phyloP scores from a whole-genome alignment of 2,113 vertebrate species.

The Mellivora capensis region DNA sequence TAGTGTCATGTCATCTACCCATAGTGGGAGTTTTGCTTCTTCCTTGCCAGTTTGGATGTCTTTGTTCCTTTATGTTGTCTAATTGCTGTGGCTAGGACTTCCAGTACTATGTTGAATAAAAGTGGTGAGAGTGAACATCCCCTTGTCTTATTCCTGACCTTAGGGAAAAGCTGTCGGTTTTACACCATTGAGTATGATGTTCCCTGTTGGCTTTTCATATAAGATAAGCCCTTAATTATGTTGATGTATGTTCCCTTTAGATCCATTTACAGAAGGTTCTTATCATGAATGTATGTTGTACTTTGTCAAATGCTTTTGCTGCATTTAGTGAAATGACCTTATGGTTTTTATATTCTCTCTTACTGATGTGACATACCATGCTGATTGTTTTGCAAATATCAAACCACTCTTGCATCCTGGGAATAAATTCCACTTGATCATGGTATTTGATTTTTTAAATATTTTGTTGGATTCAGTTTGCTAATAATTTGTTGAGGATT shows the following conservation, averaged over 20 bases:
- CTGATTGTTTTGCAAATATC: background rate
- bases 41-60: no score
- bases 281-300: background rate
- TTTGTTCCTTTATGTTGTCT: background rate
- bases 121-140: background rate
- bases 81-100: background rate
- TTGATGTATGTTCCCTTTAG: background rate
- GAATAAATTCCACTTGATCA: background rate
- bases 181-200: background rate
- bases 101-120: background rate
- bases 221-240: background rate
- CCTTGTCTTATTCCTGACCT: background rate
- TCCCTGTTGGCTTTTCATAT: background rate
- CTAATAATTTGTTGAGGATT: background rate
- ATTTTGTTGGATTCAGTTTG: background rate
- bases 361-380: background rate
- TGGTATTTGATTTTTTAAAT: background rate
- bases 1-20: background rate
- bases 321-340: background rate
- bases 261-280: background rate
- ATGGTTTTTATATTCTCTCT: background rate
- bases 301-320: background rate
- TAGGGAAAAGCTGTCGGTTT: background rate
- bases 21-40: background rate
- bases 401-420: background rate